Conservation (phyloP, 2,113 vertebrate species). For the Saccopteryx leptura region DNA sequence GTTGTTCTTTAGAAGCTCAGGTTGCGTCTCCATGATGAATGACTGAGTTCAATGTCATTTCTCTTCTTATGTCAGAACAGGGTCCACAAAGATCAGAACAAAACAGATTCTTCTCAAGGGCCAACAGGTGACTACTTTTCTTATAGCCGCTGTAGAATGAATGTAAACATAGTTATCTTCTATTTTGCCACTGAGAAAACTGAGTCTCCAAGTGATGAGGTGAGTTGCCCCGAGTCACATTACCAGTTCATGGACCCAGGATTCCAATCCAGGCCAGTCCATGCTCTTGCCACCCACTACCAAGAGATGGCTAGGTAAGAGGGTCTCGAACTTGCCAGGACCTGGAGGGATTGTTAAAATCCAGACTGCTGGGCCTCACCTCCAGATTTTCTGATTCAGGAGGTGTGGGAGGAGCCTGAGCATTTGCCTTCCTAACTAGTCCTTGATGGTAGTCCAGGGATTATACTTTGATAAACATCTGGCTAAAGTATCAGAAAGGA, state of each 20-base stretch:
- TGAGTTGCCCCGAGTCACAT: not conserved
- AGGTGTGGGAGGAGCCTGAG: not conserved
- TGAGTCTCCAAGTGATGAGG: not conserved
- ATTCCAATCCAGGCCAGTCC: not conserved
- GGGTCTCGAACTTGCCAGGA: not conserved
- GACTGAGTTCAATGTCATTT: not conserved
- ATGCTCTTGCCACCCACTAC: not conserved
- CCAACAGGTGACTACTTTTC: not conserved
- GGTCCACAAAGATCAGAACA: not conserved
- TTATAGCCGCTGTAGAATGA: not conserved
- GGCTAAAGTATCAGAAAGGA: not conserved
- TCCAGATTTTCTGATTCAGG: not conserved
- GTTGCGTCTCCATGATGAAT: not conserved
- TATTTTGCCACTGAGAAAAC: not conserved
- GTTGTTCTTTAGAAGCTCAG: not conserved
- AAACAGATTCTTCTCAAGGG: not conserved
- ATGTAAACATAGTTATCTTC: not conserved
- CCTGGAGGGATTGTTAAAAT: not conserved
- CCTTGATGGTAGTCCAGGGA: not conserved
- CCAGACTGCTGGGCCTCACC: not conserved
- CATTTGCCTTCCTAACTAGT: not conserved
- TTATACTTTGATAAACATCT: conserved; percentile 18
- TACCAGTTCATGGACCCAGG: no score
- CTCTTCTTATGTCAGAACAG: not conserved
- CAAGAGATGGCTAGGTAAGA: not conserved